Conservation (phyloP, 2,888 invertebrate genomes). For the Lysandra bellargus region DNA sequence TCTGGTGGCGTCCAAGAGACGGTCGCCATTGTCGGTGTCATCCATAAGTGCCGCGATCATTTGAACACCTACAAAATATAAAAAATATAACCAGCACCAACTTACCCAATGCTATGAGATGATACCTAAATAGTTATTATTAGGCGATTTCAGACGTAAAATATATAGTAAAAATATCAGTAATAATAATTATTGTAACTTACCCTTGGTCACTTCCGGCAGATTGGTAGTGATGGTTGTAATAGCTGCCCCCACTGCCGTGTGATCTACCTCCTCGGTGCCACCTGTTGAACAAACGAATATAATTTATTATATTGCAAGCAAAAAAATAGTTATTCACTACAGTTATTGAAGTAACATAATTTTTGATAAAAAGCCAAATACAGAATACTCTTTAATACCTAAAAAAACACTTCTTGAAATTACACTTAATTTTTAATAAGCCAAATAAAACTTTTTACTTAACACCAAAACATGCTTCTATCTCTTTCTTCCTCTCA, state of each 20-base stretch:
- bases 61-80: conserved; percentile 80
- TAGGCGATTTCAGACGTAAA: background rate
- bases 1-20: conserved; percentile 94
- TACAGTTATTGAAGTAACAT: background rate
- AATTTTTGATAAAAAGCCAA: background rate
- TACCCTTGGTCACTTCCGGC: conserved; percentile 95
- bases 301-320: background rate
- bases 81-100: background rate
- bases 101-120: background rate
- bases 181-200: conserved; percentile 18
- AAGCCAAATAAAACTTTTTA: background rate
- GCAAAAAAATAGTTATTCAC: background rate
- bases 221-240: conserved; percentile 98
- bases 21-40: conserved; percentile 89
- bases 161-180: too few species aligned
- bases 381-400: background rate
- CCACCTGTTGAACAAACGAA: conserved; percentile 66
- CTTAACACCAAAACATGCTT: background rate
- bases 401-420: background rate
- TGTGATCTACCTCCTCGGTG: conserved; percentile 95
- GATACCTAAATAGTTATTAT: background rate
- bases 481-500: background rate
- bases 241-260: conserved; percentile 97
- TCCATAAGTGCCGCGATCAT: conserved; percentile 98
- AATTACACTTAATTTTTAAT: background rate